Evolutionary conservation across 2,888 invertebrate genomes (phyloP), one percentile per base, ranked within the genome.

Genomic region (Caenorhabditis imperialis): DNA sequence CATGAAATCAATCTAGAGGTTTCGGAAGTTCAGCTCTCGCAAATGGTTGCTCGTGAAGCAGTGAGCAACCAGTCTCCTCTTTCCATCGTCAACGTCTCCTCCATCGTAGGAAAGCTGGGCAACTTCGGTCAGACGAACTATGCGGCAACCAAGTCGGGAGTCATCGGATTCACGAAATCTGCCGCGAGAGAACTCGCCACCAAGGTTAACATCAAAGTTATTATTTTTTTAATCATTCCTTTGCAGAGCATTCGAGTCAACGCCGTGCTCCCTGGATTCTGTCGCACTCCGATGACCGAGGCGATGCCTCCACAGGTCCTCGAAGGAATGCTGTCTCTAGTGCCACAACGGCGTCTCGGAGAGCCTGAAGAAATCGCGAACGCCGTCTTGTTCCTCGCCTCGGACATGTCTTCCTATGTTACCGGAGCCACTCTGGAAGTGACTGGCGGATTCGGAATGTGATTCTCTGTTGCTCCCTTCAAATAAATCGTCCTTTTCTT

Each of bases 81-180:
- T 12, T 79, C 82, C 22, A 92, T 97, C 42, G 90, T 96, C 23
- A 96, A 96, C 88, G 91, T 97, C 62, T 92, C 93, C 8, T 96
- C 95, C 86, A 93, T 96, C 77, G 92, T 93, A 18, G 94, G 93
- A 6, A 93, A 93, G 86, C 62, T 77, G 10, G 95, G 94, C 51
- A 95, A 94, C 88, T 91, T 94, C 45, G 92, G 94, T 0, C 95
- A 95, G 90, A 91, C 92, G 18, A 95, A 95, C 89, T 97, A 97
- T 88, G 91, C 93, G 3, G 94, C 94, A 1, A 94, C 94, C 63
- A 97, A 97, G 90, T 93, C 95, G 14, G 96, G 94, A 1, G 94
- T 96, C 1, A 92, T 93, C 75, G 93, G 92, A 0, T 91, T 96
- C 86, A 94, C 95, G 0, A 93, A 93, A 89, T 92, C 93, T 10